Evolutionary conservation across 1,140 invertebrate genomes (phyloP), one percentile per base, ranked within the genome.

Genomic region (Ceratina japonica): DNA sequence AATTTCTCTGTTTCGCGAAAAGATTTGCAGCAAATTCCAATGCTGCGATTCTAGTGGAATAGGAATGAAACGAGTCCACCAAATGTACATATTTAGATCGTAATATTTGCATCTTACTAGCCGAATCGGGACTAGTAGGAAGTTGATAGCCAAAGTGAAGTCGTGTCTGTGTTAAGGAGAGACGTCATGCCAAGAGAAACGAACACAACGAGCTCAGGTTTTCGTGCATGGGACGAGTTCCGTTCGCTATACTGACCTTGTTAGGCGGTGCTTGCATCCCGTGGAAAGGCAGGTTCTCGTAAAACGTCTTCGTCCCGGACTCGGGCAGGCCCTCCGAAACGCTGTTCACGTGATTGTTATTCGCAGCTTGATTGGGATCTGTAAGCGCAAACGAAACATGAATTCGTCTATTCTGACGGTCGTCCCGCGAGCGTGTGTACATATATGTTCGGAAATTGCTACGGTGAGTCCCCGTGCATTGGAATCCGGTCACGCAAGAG

Each of bases 261-360:
- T 97, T 97, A 87, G 96, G 96, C 84, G 97, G 96, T 89, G 96
- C 96, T 93, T 97, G 97, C 87, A 98, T 95, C 86, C 97, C 97
- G 91, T 98, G 97, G 94, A 98, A 98, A 78, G 97, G 97, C 89
- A 98, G 94, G 92, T 98, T 98, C 93, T 98, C 97, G 93, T 98
- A 98, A 91, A 97, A 97, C 81, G 96, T 96, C 91, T 94, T 95
- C 77, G 92, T 92, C 59, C 93, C 93, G 62, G 90, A 89, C 58
- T 94, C 92, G 31, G 92, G 90, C 22, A 91, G 88, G 20, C 87
- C 91, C 75, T 92, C 91, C 80, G 92, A 92, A 75, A 92, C 88
- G 80, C 90, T 92, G 85, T 91, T 91, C 87, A 92, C 89, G 74
- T 91, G 91, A 85, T 91, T 91, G 88, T 87, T 90, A 81, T 91